These are phyloP conservation scores for Hystrix brachyura DNA, from an alignment of 2,113 vertebrate genomes.

Conservation along the genomic window DNA sequence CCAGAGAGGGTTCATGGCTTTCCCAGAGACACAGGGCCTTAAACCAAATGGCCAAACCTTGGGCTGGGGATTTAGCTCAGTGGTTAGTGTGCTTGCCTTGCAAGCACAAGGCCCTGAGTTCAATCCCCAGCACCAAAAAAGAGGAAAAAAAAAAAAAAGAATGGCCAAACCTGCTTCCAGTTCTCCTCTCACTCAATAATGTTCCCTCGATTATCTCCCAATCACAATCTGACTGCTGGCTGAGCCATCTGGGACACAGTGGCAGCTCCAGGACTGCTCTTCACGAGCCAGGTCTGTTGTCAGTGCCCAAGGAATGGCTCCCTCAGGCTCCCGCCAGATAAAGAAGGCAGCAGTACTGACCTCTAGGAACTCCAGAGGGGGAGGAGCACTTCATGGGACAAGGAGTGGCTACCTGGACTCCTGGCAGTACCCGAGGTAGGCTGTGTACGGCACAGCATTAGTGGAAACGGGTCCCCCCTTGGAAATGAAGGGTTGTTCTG, in stretches of 20 bases:
- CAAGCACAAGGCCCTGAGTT: too few species aligned
- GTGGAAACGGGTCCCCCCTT: background rate
- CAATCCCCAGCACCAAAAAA: too few species aligned
- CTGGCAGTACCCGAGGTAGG: background rate
- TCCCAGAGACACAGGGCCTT: background rate
- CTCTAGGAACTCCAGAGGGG: background rate
- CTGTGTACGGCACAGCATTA: background rate
- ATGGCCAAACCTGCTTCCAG: conserved; percentile 6
- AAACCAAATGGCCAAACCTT: too few species aligned
- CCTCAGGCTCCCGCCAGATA: background rate
- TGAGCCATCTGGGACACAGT: background rate
- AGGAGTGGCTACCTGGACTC: background rate
- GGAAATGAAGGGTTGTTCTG: conserved; percentile 10
- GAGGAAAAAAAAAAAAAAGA: too few species aligned
- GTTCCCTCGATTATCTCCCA: background rate
- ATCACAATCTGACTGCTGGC: background rate
- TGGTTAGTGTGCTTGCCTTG: too few species aligned
- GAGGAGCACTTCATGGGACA: background rate
- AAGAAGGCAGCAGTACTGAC: background rate
- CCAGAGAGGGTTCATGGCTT: background rate
- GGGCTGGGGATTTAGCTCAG: too few species aligned
- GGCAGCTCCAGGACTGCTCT: background rate
- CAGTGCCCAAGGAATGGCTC: background rate
- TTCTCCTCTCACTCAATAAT: background rate
- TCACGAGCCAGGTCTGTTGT: background rate